Evolutionary conservation across 2,888 invertebrate species (phyloP).

Genomic region (Lepas anatifera): DNA sequence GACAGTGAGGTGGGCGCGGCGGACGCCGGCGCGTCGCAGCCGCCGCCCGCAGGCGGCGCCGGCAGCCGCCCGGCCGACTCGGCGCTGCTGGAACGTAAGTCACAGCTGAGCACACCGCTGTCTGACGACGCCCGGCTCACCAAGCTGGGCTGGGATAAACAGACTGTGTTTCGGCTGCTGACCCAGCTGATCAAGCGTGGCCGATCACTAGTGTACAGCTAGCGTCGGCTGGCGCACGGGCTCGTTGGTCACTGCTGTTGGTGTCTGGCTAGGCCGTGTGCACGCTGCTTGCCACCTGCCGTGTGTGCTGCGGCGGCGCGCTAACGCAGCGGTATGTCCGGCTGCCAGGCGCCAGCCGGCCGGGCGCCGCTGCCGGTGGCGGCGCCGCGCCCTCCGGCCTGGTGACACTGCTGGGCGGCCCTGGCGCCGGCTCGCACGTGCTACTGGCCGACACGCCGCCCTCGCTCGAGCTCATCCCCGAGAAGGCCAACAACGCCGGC

Average conservation of each 20-base stretch:
- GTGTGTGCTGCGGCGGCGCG: not conserved
- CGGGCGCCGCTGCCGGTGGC: not conserved
- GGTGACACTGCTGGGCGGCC: slow-evolving; percentile 8
- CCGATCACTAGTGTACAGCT: not conserved
- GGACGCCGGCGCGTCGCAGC: not conserved
- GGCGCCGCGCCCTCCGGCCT: not conserved
- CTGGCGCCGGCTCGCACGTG: slow-evolving; percentile 11
- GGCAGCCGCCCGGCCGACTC: not conserved
- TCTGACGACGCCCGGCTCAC: not conserved
- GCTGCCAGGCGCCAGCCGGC: not conserved
- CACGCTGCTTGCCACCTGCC: not conserved
- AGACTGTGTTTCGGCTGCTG: not conserved
- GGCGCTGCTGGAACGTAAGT: not conserved
- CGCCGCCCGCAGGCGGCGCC: not conserved
- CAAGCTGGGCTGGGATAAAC: not conserved
- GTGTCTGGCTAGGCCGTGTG: no score
- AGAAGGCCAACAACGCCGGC: not conserved
- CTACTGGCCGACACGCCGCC: slow-evolving; percentile 4
- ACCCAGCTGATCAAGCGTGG: not conserved
- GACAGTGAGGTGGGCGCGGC: not conserved
- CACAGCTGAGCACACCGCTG: no score
- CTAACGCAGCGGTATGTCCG: not conserved
- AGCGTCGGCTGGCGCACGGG: not conserved
- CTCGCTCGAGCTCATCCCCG: slow-evolving; percentile 13
- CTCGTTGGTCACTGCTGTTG: not conserved